Conservation (phyloP, 2,888 invertebrate species). For the Drosophila villosipedis region DNA sequence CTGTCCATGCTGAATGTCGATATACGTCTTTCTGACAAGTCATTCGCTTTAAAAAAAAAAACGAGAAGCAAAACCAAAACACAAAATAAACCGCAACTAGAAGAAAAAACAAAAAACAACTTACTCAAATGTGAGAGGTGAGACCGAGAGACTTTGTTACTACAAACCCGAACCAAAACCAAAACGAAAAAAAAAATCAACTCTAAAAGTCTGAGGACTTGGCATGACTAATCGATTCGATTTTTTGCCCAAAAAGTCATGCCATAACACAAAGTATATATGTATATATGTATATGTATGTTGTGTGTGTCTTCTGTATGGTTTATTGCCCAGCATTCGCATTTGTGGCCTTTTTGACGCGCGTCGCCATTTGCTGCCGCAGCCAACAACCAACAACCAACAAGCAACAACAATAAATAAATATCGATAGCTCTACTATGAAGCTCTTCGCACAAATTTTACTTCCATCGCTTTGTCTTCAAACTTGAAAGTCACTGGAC, state of each 20-base stretch:
- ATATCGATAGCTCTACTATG: constrained; percentile 49
- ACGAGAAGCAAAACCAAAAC: constrained; percentile 1
- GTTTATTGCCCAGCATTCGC: constrained; percentile 36
- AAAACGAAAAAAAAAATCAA: constrained; percentile 14
- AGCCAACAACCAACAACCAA: not conserved
- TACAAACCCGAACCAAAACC: constrained; percentile 9
- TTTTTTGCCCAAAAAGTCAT: constrained; percentile 77
- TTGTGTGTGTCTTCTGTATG: constrained; percentile 7
- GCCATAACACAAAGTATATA: constrained; percentile 46
- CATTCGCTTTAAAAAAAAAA: constrained; percentile 54
- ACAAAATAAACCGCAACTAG: constrained; percentile 36
- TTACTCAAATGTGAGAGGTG: constrained; percentile 60
- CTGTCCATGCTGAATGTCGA: constrained; percentile 59
- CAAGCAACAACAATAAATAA: constrained; percentile 40
- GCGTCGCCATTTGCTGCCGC: constrained; percentile 9
- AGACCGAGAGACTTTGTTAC: constrained; percentile 35
- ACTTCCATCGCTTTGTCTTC: constrained; percentile 42
- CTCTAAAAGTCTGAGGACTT: constrained; percentile 62
- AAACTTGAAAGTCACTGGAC: constrained; percentile 61
- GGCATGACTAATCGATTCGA: constrained; percentile 80
- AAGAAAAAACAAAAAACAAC: constrained; percentile 19
- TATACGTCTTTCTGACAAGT: constrained; percentile 66
- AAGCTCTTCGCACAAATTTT: constrained; percentile 32
- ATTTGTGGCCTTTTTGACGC: constrained; percentile 32
- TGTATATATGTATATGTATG: not conserved